Evolutionary conservation across 2,888 invertebrate species (phyloP).

Genomic region (Cylloceria caligata): DNA sequence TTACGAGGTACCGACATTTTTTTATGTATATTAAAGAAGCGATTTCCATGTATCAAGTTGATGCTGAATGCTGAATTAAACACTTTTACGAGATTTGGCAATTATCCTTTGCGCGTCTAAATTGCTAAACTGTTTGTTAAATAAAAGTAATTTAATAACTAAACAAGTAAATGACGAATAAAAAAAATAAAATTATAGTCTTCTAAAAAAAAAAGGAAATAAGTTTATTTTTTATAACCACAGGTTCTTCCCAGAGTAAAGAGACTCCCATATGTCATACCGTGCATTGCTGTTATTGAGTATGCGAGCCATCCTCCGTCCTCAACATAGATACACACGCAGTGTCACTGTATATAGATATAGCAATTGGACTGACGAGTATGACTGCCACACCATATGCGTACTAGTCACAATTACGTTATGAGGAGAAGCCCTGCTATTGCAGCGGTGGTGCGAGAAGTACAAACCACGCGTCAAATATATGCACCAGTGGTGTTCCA

Average conservation of each 20-base stretch:
- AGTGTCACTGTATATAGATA: background rate
- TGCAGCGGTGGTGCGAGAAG: background rate
- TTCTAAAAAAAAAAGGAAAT: background rate
- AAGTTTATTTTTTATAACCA: background rate
- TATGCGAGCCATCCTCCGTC: slow-evolving; percentile 28
- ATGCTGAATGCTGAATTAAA: background rate
- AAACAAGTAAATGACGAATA: background rate
- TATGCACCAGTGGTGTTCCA: slow-evolving; percentile 15
- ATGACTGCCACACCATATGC: background rate
- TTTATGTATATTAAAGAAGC: background rate
- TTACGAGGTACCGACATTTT: too few relatives aligned
- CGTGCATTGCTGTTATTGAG: slow-evolving; percentile 13
- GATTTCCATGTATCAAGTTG: background rate
- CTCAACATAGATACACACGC: background rate
- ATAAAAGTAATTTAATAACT: background rate
- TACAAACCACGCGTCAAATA: slow-evolving; percentile 28
- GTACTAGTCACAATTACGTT: slow-evolving; percentile 1
- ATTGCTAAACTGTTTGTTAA: background rate
- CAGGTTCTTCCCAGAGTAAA: background rate
- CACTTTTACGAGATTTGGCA: background rate
- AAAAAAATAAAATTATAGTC: too few relatives aligned
- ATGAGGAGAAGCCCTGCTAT: background rate
- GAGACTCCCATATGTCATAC: background rate
- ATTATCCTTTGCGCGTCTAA: background rate
- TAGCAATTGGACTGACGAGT: slow-evolving; percentile 1